Percentiles rank a stretch among this genome's conserved stretches.
Evolutionary conservation across 2,888 invertebrate species (phyloP).

Genomic region (Beris chalybata): DNA sequence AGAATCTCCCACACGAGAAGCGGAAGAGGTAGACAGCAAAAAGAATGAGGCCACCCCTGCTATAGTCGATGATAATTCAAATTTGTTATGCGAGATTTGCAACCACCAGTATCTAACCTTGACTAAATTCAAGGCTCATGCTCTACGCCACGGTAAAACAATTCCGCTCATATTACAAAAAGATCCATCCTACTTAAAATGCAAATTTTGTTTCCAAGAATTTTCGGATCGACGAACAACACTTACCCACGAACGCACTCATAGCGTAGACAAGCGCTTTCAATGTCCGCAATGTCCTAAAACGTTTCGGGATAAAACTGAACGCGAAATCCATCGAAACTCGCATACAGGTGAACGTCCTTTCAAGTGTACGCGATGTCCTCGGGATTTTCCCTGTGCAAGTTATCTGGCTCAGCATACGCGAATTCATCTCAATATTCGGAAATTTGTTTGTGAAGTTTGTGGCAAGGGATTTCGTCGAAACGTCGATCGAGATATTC

Average conservation of each 20-base stretch:
- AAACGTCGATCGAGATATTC: conserved; percentile 38
- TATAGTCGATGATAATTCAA: neutral
- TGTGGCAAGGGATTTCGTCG: conserved; percentile 41
- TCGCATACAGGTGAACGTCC: conserved; percentile 33
- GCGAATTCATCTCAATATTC: conserved; percentile 39
- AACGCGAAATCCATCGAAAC: conserved; percentile 17
- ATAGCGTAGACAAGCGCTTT: conserved; percentile 3
- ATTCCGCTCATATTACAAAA: conserved; percentile 4
- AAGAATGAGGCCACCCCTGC: too few species aligned
- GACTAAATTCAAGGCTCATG: conserved; percentile 9
- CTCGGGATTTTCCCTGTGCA: conserved; percentile 37
- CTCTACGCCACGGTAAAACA: neutral
- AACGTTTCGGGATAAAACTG: neutral
- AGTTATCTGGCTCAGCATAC: conserved; percentile 39
- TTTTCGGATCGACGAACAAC: conserved; percentile 26
- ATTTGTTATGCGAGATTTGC: conserved; percentile 24
- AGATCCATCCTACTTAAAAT: conserved; percentile 25
- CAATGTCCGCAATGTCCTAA: conserved; percentile 21
- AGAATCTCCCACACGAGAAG: too few species aligned
- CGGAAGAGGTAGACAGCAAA: too few species aligned
- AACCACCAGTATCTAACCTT: conserved; percentile 8
- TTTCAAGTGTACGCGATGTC: conserved; percentile 40
- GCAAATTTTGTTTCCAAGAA: conserved; percentile 31
- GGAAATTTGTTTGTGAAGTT: conserved; percentile 34
- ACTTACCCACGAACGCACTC: conserved; percentile 25